These are phyloP conservation scores for Dimorphilus gyrociliatus DNA, from an alignment of 2,888 invertebrate species.

Conservation along the genomic window DNA sequence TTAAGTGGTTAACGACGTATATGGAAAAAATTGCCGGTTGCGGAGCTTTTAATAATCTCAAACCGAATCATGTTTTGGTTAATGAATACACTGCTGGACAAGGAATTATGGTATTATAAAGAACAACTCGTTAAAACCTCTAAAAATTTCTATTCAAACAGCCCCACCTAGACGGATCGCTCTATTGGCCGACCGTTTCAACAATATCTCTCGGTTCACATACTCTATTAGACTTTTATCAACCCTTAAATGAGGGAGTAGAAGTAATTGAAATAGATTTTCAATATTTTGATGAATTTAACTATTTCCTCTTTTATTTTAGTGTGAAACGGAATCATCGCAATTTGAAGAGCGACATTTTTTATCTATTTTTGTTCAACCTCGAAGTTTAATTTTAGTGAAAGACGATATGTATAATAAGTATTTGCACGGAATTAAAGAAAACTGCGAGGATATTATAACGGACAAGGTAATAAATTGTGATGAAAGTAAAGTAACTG, in stretches of 20 bases:
- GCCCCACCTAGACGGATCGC: slow-evolving; percentile 85
- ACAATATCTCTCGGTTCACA: slow-evolving; percentile 83
- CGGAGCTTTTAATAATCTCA: slow-evolving; percentile 52
- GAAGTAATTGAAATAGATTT: background rate
- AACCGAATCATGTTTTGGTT: slow-evolving; percentile 78
- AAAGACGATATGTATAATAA: slow-evolving; percentile 62
- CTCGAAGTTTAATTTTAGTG: slow-evolving; percentile 68
- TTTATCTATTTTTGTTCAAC: slow-evolving; percentile 64
- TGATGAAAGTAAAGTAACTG: slow-evolving; percentile 46
- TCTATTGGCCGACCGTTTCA: slow-evolving; percentile 78
- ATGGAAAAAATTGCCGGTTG: slow-evolving; percentile 53
- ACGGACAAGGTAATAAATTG: slow-evolving; percentile 40
- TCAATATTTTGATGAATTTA: background rate
- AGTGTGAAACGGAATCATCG: background rate
- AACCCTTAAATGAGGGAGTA: slow-evolving; percentile 13
- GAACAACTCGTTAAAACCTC: too few relatives aligned
- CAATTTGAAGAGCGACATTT: slow-evolving; percentile 33
- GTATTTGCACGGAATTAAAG: slow-evolving; percentile 72
- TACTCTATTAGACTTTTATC: slow-evolving; percentile 66
- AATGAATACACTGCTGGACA: slow-evolving; percentile 86
- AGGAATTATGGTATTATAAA: slow-evolving; percentile 85
- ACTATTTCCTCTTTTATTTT: background rate
- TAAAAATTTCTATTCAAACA: too few relatives aligned
- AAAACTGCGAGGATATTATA: slow-evolving; percentile 48
- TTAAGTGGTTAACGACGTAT: slow-evolving; percentile 57